Evolutionary conservation across 2,888 invertebrate species (phyloP), one percentile per base, ranked within the genome.

Genomic region (Drosophila vallismaia): DNA sequence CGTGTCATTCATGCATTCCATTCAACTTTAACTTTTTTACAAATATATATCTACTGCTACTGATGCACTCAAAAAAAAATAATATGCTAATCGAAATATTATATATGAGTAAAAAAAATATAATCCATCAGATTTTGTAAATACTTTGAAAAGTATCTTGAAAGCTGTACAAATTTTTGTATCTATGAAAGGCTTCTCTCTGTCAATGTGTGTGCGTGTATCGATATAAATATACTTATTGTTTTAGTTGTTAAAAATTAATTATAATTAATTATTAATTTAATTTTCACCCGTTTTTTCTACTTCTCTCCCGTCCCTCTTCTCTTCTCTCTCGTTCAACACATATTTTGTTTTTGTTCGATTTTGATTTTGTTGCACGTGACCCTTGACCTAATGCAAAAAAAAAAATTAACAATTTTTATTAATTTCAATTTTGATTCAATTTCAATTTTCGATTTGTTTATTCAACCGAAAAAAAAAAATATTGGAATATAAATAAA

Each of bases 311-410:
- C 44, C 49, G 12, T n/a, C 12, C 24, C 14, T 42, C 45, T 42
- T 49, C 40, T 19, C 14, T 38, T 66, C 60, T 51, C 60, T 51
- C 53, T 54, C 55, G 9, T 10, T 53, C 66, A 10, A 70, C 46
- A 69, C 66, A 75, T 75, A 75, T 81, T 84, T 84, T 79, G 82
- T 77, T 84, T 80, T 79, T 81, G 81, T 80, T 74, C 76, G 59
- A 64, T 77, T 78, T 54, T 64, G 64, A 56, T 69, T 53, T 51
- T 54, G 74, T 79, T 79, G 79, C 79, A 79, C 79, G 79, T 64
- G 69, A 54, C 58, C 58, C 40, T 19, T 29, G 26, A 57, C 40
- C 28, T 29, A 31, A 57, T 49, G 28, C 48, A 29, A 73, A 9
- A 59, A 29, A 73, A 9, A 59, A 70, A 64, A 36, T 7, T 4